Evolutionary conservation across 2,888 invertebrate genomes (phyloP).

Genomic region (Hypsopygia costalis): DNA sequence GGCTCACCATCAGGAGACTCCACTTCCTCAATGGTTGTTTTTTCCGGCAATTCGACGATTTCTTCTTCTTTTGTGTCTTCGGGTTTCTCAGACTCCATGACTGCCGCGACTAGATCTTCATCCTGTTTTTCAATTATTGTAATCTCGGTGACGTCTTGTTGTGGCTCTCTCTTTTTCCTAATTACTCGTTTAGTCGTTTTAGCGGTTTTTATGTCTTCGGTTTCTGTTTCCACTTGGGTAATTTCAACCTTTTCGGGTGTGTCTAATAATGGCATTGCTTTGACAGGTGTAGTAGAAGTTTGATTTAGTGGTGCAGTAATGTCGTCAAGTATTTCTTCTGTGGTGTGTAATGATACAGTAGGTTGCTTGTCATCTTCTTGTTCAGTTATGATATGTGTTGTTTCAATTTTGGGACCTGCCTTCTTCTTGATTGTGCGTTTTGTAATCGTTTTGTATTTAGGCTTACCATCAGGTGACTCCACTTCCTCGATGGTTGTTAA

Average conservation of each 20-base stretch:
- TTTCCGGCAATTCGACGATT: conserved; percentile 27
- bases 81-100: conserved; percentile 12
- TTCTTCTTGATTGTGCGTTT: conserved; percentile 59
- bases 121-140: conserved; percentile 59
- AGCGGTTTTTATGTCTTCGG: conserved; percentile 19
- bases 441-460: conserved; percentile 19
- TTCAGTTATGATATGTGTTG: conserved; percentile 45
- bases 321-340: conserved; percentile 3
- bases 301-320: background rate
- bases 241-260: conserved; percentile 23
- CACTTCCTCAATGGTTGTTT: conserved; percentile 21
- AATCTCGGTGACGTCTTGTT: conserved; percentile 63
- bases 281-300: background rate
- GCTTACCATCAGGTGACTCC: conserved; percentile 23
- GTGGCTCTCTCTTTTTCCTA: conserved; percentile 58
- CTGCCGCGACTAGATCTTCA: conserved; percentile 41
- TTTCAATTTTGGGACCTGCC: conserved; percentile 32
- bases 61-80: conserved; percentile 25
- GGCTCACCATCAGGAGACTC: conserved; percentile 24
- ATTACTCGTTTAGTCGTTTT: conserved; percentile 60
- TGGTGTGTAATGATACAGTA: background rate
- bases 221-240: conserved; percentile 23
- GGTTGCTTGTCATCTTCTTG: conserved; percentile 1
- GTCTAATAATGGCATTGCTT: background rate
- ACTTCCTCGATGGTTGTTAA: conserved; percentile 22